Evolutionary conservation across 2,113 vertebrate genomes (phyloP).

Genomic region (Alethe diademata): DNA sequence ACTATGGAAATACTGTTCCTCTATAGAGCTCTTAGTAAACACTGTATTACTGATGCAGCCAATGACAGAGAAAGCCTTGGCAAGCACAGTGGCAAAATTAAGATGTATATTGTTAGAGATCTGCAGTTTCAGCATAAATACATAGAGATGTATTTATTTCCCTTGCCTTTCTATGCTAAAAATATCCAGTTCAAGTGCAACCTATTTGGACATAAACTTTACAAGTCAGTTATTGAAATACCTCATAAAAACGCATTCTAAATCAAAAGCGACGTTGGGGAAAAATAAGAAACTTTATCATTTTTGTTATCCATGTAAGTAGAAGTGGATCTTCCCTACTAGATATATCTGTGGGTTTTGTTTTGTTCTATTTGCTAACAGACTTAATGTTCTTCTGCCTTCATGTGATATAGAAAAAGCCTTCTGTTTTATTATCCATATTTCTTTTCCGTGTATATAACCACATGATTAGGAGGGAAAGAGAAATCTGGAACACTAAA

Average conservation of each 20-base stretch:
- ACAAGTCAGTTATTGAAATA: background rate
- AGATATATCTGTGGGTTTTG: background rate
- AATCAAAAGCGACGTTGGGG: background rate
- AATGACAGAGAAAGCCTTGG: constrained; percentile 60
- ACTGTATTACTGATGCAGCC: constrained; percentile 52
- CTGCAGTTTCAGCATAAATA: background rate
- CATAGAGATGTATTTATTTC: background rate
- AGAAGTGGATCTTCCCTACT: background rate
- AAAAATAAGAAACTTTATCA: background rate
- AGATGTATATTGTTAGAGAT: background rate
- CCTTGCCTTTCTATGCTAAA: background rate
- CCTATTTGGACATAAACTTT: background rate
- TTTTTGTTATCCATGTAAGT: background rate
- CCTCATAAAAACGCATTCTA: background rate
- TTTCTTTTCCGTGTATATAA: background rate
- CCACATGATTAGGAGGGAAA: background rate
- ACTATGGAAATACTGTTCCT: constrained; percentile 72
- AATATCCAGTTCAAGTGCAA: background rate
- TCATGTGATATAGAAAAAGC: background rate
- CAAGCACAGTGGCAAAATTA: constrained; percentile 34
- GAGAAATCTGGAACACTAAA: background rate
- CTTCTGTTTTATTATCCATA: background rate
- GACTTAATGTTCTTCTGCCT: background rate
- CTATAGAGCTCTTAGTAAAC: constrained; percentile 68
- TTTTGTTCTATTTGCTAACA: background rate